Percentiles rank a stretch among this genome's conserved stretches.
phyloP scores from a whole-genome alignment of 2,888 invertebrate species.

The Quadroppia sp. region DNA sequence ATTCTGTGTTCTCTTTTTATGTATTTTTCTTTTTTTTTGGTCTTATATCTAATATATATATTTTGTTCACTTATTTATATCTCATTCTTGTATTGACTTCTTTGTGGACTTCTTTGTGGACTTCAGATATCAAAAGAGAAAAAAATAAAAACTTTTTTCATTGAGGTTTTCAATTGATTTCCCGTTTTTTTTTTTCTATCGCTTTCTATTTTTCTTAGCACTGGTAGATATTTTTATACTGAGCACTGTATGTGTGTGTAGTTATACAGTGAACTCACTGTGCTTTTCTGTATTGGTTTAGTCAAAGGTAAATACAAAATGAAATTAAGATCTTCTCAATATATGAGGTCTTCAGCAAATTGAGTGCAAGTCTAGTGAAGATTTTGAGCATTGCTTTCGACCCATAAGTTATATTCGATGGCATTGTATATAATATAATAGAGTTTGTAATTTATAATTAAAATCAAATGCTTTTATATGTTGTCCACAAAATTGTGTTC shows the following conservation, averaged over 20 bases:
- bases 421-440: neutral
- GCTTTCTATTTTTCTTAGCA: neutral
- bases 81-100: too few species aligned
- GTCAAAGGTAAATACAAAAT: conserved; percentile 33
- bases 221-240: neutral
- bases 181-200: neutral
- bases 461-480: neutral
- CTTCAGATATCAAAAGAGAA: neutral
- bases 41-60: too few species aligned
- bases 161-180: neutral
- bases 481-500: neutral
- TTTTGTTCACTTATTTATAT: too few species aligned
- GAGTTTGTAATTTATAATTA: neutral
- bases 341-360: neutral
- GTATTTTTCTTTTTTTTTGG: too few species aligned
- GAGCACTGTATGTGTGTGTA: too few species aligned
- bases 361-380: too few species aligned
- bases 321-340: conserved; percentile 23
- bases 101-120: neutral
- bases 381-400: too few species aligned
- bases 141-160: neutral
- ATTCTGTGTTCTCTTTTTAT: neutral
- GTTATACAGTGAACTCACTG: too few species aligned
- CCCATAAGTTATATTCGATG: neutral
- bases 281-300: neutral